Evolutionary conservation across 2,888 invertebrate species (phyloP).

Genomic region (Macropis europaea): DNA sequence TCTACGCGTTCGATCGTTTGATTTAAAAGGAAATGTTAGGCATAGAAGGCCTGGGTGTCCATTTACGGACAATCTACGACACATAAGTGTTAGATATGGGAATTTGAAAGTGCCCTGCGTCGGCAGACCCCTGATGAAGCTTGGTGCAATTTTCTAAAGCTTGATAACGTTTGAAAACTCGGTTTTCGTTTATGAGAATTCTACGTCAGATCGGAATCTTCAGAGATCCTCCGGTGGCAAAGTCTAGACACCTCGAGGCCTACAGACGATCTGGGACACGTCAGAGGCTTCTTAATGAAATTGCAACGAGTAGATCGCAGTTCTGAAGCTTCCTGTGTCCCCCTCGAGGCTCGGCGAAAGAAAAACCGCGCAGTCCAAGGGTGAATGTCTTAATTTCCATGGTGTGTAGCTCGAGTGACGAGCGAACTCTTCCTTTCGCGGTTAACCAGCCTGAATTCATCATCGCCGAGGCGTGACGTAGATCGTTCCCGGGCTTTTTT

Average conservation of each 20-base stretch:
- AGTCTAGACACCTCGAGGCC: no score
- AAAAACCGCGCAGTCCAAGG: neutral
- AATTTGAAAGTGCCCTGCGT: no score
- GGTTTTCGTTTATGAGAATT: neutral
- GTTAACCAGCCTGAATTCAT: slow-evolving; percentile 36
- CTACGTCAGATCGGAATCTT: no score
- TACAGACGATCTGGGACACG: no score
- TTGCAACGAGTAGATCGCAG: neutral
- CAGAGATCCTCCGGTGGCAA: no score
- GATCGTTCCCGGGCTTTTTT: neutral
- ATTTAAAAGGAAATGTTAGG: no score
- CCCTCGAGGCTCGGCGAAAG: neutral
- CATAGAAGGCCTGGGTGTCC: no score
- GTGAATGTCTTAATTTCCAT: slow-evolving; percentile 43
- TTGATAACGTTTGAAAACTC: neutral
- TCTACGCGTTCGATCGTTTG: no score
- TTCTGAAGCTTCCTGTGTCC: neutral
- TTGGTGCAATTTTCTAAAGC: neutral
- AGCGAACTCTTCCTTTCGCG: slow-evolving; percentile 29
- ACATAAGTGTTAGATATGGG: no score
- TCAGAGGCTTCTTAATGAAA: no score
- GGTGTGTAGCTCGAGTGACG: neutral
- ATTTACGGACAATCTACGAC: no score
- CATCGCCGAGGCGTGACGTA: slow-evolving; percentile 37
- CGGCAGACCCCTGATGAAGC: no score